Base-by-base conservation (phyloP, 2,113 vertebrate genomes). In the Antechinus flavipes region DNA sequence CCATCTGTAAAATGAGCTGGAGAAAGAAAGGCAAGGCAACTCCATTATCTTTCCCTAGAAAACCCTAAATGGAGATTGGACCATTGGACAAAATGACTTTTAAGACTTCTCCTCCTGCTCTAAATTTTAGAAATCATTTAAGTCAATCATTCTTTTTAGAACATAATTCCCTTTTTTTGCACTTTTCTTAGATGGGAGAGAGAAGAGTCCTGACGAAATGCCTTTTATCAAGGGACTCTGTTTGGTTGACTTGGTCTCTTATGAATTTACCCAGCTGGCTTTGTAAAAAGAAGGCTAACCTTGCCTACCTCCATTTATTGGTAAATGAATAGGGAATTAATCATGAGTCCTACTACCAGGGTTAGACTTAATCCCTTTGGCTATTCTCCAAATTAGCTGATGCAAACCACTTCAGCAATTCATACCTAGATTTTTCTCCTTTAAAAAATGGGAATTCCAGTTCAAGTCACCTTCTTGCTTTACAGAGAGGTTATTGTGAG, bases 311-410 rank as follows among this genome's bases (percentile, higher is more conserved):
- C 50, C 49, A 22, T 42, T 24, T n/a, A 22, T 23, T 24, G 27
- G 8, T 89, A 47, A 55, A 35, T 12, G 8, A 93, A 54, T 8
- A 50, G 84, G 24, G 84, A 47, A 54, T 0, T 2, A 47, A 93
- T 54, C 8, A 0, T 0, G 12, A 50, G 53, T 89, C 2, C 12
- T 76, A 23, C 11, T 42, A 27, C 2, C 14, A n/a, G 35, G 35
- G 35, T 19, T n/a, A n/a, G 7, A 8, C 52, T 49, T 2, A 58
- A 42, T 23, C 27, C 7, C 90, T 47, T 35, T 26, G 90, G 35
- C 42, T 0, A 0, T 54, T 47, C 0, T 27, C 6, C 4, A 8
- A 54, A 16, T n/a, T 0, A 0, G 35, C 0, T 58, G n/a, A 11
- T 46, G 5, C 89, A 56, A 42, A 26, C 35, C 12, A 2, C 24